Evolutionary conservation across 35 echinoderm and acorn worm species (phyloP).

Genomic region (Apostichopus parvimensis): DNA sequence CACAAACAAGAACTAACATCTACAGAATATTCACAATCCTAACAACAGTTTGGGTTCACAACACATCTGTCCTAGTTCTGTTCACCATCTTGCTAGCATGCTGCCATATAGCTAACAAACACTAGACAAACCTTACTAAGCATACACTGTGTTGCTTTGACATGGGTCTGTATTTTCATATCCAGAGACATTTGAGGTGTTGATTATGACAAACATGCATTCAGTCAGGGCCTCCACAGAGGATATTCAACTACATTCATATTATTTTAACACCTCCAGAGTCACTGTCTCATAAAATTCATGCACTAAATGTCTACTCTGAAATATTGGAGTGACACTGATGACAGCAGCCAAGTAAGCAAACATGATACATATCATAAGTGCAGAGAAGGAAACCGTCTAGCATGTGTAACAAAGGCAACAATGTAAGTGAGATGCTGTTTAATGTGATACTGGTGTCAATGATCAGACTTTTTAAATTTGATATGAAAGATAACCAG

Average conservation of each 20-base stretch:
- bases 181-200: neutral
- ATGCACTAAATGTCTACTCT: slow-evolving; percentile 9
- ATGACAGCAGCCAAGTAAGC: slow-evolving; percentile 8
- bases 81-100: too few relatives aligned
- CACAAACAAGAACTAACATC: too few relatives aligned
- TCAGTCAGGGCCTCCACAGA: neutral
- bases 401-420: neutral
- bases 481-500: slow-evolving; percentile 16
- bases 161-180: too few relatives aligned
- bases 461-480: slow-evolving; percentile 17
- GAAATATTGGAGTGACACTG: neutral
- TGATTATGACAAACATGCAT: neutral
- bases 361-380: neutral
- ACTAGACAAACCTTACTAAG: neutral
- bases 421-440: neutral
- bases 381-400: too few relatives aligned
- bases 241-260: neutral
- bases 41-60: too few relatives aligned
- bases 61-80: too few relatives aligned
- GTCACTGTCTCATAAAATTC: neutral
- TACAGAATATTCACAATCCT: too few relatives aligned
- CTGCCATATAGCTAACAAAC: too few relatives aligned
- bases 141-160: too few relatives aligned
- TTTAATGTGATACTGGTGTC: neutral
- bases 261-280: neutral